These are phyloP conservation scores for Uropetala carovei DNA, from an alignment of 2,888 invertebrate species.

Conservation along the genomic window DNA sequence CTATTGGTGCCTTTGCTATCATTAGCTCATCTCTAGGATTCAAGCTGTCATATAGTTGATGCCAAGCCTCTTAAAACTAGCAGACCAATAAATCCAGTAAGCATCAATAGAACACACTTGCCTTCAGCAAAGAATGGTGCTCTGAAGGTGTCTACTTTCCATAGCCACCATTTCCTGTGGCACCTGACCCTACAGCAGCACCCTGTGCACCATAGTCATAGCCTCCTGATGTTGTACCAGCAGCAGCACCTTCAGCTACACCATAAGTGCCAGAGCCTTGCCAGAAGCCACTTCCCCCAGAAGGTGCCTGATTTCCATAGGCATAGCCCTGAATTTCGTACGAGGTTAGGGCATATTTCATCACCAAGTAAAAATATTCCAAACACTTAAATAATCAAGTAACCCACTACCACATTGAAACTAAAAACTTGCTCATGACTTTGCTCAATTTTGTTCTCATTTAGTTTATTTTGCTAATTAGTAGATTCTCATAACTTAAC, in stretches of 20 bases:
- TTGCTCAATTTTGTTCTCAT: too few relatives aligned
- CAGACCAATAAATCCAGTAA: conserved; percentile 48
- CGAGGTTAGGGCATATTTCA: conserved; percentile 54
- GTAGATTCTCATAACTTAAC: too few relatives aligned
- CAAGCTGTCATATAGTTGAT: conserved; percentile 53
- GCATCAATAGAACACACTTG: conserved; percentile 61
- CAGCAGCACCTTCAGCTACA: conserved; percentile 37
- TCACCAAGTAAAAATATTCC: conserved; percentile 17
- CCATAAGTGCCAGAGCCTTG: conserved; percentile 50
- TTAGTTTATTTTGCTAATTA: too few relatives aligned
- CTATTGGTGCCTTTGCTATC: conserved; percentile 14
- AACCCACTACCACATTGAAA: neutral
- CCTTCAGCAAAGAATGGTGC: conserved; percentile 54
- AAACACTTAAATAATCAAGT: neutral
- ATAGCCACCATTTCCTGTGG: conserved; percentile 53
- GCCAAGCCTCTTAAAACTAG: conserved; percentile 59
- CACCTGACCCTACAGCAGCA: conserved; percentile 56
- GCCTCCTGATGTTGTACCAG: conserved; percentile 38
- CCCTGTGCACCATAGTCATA: conserved; percentile 51
- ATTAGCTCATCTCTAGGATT: conserved; percentile 37
- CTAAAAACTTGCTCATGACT: neutral
- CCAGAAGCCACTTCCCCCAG: conserved; percentile 58
- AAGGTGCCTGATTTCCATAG: conserved; percentile 44
- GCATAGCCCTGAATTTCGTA: conserved; percentile 50
- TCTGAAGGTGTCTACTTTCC: conserved; percentile 45